Evolutionary conservation across 2,888 invertebrate genomes (phyloP).

Genomic region (Phania funesta): DNA sequence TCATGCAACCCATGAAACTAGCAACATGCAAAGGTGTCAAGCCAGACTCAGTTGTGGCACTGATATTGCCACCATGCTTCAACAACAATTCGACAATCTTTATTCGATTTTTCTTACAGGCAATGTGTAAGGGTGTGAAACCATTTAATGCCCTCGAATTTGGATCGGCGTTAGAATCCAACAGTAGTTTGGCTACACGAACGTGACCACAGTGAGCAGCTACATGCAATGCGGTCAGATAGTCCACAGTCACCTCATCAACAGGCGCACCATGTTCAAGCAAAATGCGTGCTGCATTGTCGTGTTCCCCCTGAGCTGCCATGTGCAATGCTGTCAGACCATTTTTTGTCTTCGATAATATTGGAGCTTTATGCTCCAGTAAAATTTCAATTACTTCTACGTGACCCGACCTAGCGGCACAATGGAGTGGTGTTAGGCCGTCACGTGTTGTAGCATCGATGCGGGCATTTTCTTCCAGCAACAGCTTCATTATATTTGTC

Average conservation of each 20-base stretch:
- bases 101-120: slow-evolving; percentile 98
- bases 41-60: slow-evolving; percentile 89
- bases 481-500: slow-evolving; percentile 92
- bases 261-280: slow-evolving; percentile 97
- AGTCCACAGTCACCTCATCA: slow-evolving; percentile 99
- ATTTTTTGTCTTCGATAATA: slow-evolving; percentile 97
- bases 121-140: slow-evolving; percentile 98
- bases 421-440: slow-evolving; percentile 97
- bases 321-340: slow-evolving; percentile 98
- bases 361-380: slow-evolving; percentile 93
- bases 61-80: slow-evolving; percentile 94
- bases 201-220: slow-evolving; percentile 97
- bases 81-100: slow-evolving; percentile 95
- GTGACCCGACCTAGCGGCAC: slow-evolving; percentile 97
- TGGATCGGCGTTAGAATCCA: slow-evolving; percentile 97
- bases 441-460: slow-evolving; percentile 97
- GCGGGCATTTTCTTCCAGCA: slow-evolving; percentile 93
- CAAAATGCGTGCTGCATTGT: slow-evolving; percentile 95
- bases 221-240: slow-evolving; percentile 97
- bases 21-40: slow-evolving; percentile 98
- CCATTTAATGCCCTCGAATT: slow-evolving; percentile 98
- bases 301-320: slow-evolving; percentile 99
- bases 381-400: slow-evolving; percentile 95
- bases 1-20: slow-evolving; percentile 99
- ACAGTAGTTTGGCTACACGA: slow-evolving; percentile 93